phyloP scores from a whole-genome alignment of 2,888 invertebrate genomes.

The Plagodis pulveraria region DNA sequence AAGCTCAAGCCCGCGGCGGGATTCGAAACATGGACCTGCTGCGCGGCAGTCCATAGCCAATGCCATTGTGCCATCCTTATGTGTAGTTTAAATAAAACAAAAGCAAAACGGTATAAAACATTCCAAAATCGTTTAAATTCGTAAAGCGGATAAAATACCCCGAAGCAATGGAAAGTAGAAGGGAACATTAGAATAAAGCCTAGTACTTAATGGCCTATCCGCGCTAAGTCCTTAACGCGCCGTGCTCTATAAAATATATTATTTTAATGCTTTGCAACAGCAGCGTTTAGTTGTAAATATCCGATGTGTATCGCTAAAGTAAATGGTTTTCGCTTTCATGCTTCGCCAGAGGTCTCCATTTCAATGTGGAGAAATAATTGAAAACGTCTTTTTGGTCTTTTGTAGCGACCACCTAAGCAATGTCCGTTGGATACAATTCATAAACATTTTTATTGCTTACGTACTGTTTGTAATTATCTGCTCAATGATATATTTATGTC shows the following conservation, averaged over 20 bases:
- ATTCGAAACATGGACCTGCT: too few relatives aligned
- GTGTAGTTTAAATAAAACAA: background rate
- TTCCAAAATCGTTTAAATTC: constrained; percentile 10
- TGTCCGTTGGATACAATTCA: background rate
- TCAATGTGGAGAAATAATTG: background rate
- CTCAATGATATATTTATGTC: too few relatives aligned
- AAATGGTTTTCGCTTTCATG: constrained; percentile 18
- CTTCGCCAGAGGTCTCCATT: constrained; percentile 19
- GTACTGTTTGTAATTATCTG: background rate
- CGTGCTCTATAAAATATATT: constrained; percentile 42
- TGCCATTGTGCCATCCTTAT: too few relatives aligned
- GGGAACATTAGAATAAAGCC: constrained; percentile 23
- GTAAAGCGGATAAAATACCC: constrained; percentile 11
- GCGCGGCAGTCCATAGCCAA: too few relatives aligned
- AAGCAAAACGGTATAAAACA: background rate
- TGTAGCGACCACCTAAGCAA: too few relatives aligned
- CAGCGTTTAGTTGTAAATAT: constrained; percentile 14
- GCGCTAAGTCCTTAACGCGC: constrained; percentile 41
- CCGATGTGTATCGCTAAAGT: constrained; percentile 5
- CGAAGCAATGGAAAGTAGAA: background rate
- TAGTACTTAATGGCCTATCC: constrained; percentile 26
- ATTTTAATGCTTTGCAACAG: constrained; percentile 40
- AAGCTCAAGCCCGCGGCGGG: too few relatives aligned
- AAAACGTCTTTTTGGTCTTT: too few relatives aligned
- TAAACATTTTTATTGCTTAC: background rate